These are phyloP conservation scores for Hylomyscus alleni DNA, from an alignment of 2,797 vertebrate species.

Conservation along the genomic window DNA sequence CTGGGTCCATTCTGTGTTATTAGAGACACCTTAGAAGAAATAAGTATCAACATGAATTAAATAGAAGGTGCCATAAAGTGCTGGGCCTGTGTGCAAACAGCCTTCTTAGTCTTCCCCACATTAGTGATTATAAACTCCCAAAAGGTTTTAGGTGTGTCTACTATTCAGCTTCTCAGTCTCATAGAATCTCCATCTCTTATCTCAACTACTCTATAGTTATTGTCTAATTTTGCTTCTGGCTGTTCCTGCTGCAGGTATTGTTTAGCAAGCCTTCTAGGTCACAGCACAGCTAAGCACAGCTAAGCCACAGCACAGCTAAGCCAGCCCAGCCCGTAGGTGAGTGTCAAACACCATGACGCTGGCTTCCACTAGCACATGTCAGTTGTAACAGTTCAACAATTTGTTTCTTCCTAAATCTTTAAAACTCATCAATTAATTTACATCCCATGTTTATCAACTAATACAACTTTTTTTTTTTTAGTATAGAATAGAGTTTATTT, in stretches of 20 bases:
- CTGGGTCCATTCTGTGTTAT: background rate
- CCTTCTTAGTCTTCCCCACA: background rate
- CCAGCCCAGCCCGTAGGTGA: background rate
- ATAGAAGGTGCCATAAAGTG: background rate
- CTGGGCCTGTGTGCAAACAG: background rate
- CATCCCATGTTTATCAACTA: background rate
- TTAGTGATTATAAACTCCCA: background rate
- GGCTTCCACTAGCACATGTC: background rate
- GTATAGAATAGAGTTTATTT: too few relatives aligned
- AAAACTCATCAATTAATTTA: background rate
- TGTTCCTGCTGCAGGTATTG: background rate
- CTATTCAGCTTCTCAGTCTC: background rate
- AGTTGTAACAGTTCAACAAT: background rate
- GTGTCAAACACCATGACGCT: fast-evolving
- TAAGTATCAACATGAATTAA: background rate
- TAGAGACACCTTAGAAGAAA: background rate
- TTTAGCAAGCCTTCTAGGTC: background rate
- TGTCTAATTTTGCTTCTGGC: background rate
- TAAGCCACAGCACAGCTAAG: background rate
- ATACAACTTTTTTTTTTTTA: too few relatives aligned
- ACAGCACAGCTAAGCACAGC: too few relatives aligned
- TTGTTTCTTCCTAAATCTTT: constrained; percentile 1
- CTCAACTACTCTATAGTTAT: background rate
- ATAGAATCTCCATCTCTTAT: background rate
- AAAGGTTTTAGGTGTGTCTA: background rate